Percentiles rank a stretch among this genome's conserved stretches.
These are phyloP conservation scores for Maniola jurtina DNA, from an alignment of 1,140 invertebrate species.

Conservation along the genomic window DNA sequence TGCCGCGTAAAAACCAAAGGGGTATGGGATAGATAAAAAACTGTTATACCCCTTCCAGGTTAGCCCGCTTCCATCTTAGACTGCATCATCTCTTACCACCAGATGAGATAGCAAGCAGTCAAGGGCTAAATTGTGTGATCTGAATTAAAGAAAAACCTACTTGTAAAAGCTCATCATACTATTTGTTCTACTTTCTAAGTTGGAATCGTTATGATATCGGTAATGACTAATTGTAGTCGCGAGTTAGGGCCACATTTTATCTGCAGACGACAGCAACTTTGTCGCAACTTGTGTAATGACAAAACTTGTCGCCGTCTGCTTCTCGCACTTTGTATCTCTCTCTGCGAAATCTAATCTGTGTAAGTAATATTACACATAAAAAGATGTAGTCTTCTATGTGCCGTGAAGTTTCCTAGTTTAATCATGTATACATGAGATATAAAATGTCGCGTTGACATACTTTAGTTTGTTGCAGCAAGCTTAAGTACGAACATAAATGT, in stretches of 20 bases:
- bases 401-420: background rate
- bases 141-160: no score
- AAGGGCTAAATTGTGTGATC: no score
- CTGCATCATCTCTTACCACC: no score
- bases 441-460: background rate
- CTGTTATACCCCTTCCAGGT: no score
- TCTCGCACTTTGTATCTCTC: constrained; percentile 16
- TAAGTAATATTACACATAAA: constrained; percentile 21
- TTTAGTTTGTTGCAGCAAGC: background rate
- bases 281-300: constrained; percentile 29
- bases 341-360: constrained; percentile 17
- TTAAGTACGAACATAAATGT: no score
- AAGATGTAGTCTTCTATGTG: constrained; percentile 9
- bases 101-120: no score
- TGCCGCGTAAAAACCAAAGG: no score
- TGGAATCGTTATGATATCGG: background rate
- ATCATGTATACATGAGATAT: background rate
- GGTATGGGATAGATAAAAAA: no score
- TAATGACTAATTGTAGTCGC: constrained; percentile 5
- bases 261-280: constrained; percentile 25
- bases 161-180: background rate
- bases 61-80: no score
- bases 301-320: constrained; percentile 26
- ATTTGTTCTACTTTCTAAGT: constrained; percentile 10
- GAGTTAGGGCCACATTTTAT: constrained; percentile 24